A percentile compares a stretch with the other conserved stretches of the same genome.
Evolutionary conservation across 2,797 vertebrate genomes (phyloP).

Genomic region (Xiphorhynchus erythropygius): DNA sequence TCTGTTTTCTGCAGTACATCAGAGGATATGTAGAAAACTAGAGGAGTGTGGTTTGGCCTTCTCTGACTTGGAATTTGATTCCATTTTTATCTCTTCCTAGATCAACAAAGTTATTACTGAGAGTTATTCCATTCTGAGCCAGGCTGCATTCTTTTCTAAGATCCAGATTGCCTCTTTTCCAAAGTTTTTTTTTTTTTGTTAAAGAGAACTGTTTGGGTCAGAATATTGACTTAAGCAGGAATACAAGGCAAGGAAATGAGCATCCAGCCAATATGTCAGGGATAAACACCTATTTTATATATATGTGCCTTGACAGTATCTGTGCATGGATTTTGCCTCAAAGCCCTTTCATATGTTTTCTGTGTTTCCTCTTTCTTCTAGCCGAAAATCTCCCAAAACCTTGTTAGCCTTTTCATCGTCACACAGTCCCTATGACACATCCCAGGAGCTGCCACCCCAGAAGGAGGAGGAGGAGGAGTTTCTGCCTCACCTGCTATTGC

Average conservation of each 20-base stretch:
- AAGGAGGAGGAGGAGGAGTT: constrained; percentile 65
- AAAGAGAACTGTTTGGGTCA: not conserved
- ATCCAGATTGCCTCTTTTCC: not conserved
- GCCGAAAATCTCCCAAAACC: constrained; percentile 18
- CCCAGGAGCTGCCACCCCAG: constrained; percentile 1
- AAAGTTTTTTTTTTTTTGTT: not conserved
- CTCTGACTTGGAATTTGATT: not conserved
- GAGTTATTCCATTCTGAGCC: not conserved
- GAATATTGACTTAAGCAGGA: not conserved
- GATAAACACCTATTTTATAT: not conserved
- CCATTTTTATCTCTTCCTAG: not conserved
- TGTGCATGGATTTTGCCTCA: not conserved
- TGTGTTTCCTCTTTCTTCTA: not conserved
- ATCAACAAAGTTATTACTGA: not conserved
- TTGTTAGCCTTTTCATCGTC: not conserved
- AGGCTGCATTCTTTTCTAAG: not conserved
- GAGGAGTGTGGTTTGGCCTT: not conserved
- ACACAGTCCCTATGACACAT: not conserved
- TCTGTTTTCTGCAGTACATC: not conserved
- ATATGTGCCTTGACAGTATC: not conserved
- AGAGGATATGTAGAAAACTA: not conserved
- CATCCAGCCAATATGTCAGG: not conserved
- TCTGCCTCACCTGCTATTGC: constrained; percentile 73
- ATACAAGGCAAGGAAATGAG: not conserved
- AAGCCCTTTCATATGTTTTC: not conserved